Base-by-base conservation (phyloP, 2,888 invertebrate genomes). In the Imbricaverruca yamaguchii region DNA sequence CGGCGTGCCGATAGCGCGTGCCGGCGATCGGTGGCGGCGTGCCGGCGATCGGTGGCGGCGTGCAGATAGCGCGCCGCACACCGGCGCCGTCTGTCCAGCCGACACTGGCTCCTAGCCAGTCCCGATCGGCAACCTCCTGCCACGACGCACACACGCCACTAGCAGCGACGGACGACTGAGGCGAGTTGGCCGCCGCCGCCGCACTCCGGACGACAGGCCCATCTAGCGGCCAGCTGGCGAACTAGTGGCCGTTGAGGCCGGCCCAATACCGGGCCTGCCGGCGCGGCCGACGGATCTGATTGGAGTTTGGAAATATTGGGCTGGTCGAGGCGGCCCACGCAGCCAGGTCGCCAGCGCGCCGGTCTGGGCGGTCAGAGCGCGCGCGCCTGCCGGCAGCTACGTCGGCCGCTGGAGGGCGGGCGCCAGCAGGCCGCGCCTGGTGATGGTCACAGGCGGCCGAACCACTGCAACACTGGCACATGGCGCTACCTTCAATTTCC, bases 271-370 rank as follows among this genome's bases (percentile, higher is more conserved):
- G 74, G 4, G 21, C 21, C 23, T 55, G 21, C 23, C 9, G 55
- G 21, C 55, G 23, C 74, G 21, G 10, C 21, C 74, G 53, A 3
- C 53, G 74, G 53, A 74, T 74, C 74, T 74, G 74, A 74, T 74
- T 74, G 74, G 74, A 74, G 74, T 74, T 74, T 74, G 74, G 74
- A 74, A 74, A 74, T 74, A 74, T 74, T 55, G 74, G 74, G 74
- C 74, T 53, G 74, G 55, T 53, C 55, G 39, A 23, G 74, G 7
- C 74, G 74, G 74, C 74, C 53, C 53, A 69, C 69, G 69, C 69
- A 10, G 69, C 67, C 69, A 69, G 69, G 69, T 1, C 74, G 74
- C 15, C 53, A 0, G 53, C 53, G 12, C 25, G 21, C 21, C 74
- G 74, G 21, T 59, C 74, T 55, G 69, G 39, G 69, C 69, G 7